Conservation (phyloP, 2,797 vertebrate species). For the Paguma larvata region DNA sequence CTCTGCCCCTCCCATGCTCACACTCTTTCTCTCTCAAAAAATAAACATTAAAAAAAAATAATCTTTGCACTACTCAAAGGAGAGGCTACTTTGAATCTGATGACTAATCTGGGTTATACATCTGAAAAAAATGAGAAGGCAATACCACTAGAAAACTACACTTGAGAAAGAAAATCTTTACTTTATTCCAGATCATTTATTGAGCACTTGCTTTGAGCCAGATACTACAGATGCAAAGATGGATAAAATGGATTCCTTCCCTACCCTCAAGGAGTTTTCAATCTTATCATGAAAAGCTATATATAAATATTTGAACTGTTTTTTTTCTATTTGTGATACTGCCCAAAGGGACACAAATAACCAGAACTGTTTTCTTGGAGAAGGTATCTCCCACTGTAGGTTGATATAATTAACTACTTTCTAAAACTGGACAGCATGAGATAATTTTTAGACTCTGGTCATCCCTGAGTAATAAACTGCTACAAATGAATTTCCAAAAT, state of each 20-base stretch:
- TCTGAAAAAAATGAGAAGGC: not conserved
- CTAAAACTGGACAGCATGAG: conserved; percentile 27
- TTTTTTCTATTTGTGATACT: not conserved
- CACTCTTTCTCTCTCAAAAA: no score
- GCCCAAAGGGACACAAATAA: not conserved
- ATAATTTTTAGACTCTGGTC: conserved; percentile 23
- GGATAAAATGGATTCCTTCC: not conserved
- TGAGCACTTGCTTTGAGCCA: not conserved
- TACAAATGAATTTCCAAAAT: conserved; percentile 19
- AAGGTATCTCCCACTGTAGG: not conserved
- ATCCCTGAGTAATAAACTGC: not conserved
- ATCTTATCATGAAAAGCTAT: not conserved
- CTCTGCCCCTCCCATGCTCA: no score
- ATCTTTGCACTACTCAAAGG: conserved; percentile 17
- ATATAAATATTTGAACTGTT: not conserved
- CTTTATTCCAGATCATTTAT: not conserved
- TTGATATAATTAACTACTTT: conserved; percentile 15
- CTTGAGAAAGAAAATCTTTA: conserved; percentile 27
- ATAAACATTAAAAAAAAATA: not conserved
- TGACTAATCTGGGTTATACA: not conserved
- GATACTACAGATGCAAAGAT: not conserved
- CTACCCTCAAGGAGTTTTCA: not conserved
- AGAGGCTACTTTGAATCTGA: conserved; percentile 21
- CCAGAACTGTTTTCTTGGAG: not conserved
- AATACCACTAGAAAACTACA: not conserved